A percentile compares a stretch with the other conserved stretches of the same genome.
Evolutionary conservation across 2,113 vertebrate genomes (phyloP).

Genomic region (Pseudopodoces humilis): DNA sequence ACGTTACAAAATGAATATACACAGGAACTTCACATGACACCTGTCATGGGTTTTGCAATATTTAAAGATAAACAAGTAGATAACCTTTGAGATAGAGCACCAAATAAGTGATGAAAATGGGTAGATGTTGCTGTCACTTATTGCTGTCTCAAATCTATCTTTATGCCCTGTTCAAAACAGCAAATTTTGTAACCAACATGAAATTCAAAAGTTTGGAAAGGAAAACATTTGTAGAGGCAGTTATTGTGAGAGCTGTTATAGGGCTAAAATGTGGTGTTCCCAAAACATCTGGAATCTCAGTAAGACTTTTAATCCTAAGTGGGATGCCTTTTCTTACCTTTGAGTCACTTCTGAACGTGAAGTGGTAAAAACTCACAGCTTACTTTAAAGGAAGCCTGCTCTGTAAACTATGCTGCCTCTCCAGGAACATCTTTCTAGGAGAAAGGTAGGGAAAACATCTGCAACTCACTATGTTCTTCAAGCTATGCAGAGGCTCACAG

Average conservation of each 20-base stretch:
- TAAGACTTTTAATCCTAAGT: background rate
- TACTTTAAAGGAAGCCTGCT: background rate
- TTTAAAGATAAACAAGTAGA: background rate
- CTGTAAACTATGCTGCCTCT: background rate
- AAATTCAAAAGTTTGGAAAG: background rate
- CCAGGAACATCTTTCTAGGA: background rate
- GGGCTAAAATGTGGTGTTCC: background rate
- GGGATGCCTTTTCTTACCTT: background rate
- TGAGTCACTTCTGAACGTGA: background rate
- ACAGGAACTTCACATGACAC: background rate
- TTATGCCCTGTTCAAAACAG: background rate
- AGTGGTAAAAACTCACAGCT: background rate
- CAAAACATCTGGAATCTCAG: background rate
- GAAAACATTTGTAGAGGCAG: background rate
- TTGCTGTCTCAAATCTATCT: background rate
- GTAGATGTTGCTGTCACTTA: background rate
- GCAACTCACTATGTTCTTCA: background rate
- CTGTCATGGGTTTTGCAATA: background rate
- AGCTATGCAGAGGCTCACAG: background rate
- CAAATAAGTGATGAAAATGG: background rate
- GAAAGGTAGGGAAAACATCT: background rate
- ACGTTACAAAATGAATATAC: background rate
- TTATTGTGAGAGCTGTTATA: background rate
- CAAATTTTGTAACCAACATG: background rate
- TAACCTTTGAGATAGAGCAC: background rate